Base-by-base conservation (phyloP, 2,888 invertebrate genomes). In the Malthinus seriepunctatus region DNA sequence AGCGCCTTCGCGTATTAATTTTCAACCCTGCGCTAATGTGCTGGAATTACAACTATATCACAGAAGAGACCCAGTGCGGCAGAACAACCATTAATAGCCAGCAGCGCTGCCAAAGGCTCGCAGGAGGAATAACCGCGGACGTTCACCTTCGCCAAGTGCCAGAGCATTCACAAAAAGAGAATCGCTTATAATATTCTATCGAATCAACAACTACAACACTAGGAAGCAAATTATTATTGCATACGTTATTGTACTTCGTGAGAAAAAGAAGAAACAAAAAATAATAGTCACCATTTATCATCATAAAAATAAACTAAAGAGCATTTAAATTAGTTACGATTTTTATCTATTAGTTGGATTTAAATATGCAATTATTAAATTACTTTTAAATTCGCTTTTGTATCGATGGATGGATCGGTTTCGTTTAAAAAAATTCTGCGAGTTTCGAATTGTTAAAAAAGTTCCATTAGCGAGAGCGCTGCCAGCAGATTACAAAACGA, bases 81-180 rank as follows among this genome's bases (percentile, higher is more conserved):
- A 60, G 56, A 55, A 58, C 63, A 64, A 53, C 57, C 57, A 58
- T 58, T 69, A 71, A 72, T 71, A 68, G 69, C 70, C 65, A 67
- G 69, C 67, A 68, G 70, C 70, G 63, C 63, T 62, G 70, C 69
- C 67, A 62, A 65, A 70, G 69, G 70, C 68, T 62, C 57, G 65
- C 66, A 67, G 65, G 76, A 76, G 76, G 75, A 77, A 77, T 77
- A 77, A 77, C 76, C 76, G 75, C 67, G 76, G 76, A 65, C 75
- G 70, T 76, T 76, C 72, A 76, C 75, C 76, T 75, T 66, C 23
- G 62, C 59, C 67, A 68, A 71, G 69, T 73, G 74, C 71, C 72
- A 71, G 71, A 71, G 73, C 70, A 71, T 71, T 70, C 68, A 74
- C 72, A 74, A 75, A 74, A 75, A 75, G 73, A 73, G 70, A 52